Conservation (phyloP, 2,113 vertebrate species). For the Petroica traversi region DNA sequence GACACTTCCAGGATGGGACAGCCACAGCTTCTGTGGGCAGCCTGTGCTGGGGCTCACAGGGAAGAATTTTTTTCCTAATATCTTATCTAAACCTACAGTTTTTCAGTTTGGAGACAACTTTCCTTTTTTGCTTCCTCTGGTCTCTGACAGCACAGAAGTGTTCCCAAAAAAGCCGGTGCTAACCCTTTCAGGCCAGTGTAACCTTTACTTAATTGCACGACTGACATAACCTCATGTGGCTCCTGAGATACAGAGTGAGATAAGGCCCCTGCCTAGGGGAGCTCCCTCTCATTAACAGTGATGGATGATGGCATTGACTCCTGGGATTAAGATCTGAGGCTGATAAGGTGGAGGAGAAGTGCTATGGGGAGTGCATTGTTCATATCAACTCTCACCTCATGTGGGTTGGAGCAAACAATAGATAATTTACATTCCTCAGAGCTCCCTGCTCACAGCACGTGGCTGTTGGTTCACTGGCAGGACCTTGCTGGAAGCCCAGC, state of each 20-base stretch:
- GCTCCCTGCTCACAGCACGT: background rate
- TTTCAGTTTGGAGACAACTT: background rate
- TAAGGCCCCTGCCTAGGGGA: conserved; percentile 34
- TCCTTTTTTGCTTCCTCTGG: background rate
- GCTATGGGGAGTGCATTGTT: conserved; percentile 7
- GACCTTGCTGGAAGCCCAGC: background rate
- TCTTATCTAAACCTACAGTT: background rate
- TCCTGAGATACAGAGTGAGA: background rate
- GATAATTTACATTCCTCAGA: background rate
- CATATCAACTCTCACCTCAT: conserved; percentile 4
- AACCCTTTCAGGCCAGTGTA: background rate
- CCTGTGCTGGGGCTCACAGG: background rate
- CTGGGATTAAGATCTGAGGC: conserved; percentile 12
- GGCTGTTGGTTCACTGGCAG: background rate
- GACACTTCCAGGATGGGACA: background rate
- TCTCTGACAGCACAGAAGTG: background rate
- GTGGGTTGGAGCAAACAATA: background rate
- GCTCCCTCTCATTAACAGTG: background rate
- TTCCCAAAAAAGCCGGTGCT: background rate
- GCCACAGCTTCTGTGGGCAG: background rate
- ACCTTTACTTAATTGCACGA: conserved; percentile 16
- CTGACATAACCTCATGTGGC: background rate
- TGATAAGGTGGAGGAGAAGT: background rate
- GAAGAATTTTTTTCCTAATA: background rate
- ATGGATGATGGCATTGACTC: conserved; percentile 14